Base-by-base conservation (phyloP, 2,797 vertebrate species). In the Huso huso region DNA sequence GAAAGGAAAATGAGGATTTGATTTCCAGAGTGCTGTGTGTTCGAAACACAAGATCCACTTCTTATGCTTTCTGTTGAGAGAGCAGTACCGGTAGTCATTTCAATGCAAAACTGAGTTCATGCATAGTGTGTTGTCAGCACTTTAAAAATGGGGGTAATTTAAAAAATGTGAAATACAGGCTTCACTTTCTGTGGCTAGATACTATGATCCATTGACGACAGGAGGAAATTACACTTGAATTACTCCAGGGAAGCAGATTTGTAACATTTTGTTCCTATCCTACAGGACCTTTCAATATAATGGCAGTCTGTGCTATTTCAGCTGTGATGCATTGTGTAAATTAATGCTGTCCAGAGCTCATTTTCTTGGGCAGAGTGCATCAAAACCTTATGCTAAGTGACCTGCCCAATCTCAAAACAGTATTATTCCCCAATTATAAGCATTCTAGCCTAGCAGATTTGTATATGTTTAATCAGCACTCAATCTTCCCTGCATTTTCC, bases 381-480 rank as follows among this genome's bases (percentile, higher is more conserved):
- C 71, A 61, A 69, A 72, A 67, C 67, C 69, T 71, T 68, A 70
- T 72, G 68, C 70, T 66, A 68, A 63, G 66, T 67, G 64, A 75
- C 66, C 64, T 69, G 66, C 51, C 61, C 48, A 66, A 73, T 69
- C 71, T 67, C 63, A 64, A 68, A 63, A 70, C 71, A 64, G 64
- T 64, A 74, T 75, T 75, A 74, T 69, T 51, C 62, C 68, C 68
- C 74, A 73, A 69, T 76, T 78, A 75, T 73, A 65, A 53, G 12
- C 12, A 60, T 61, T 4, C 37, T 37, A 76, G 65, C 51, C 48
- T 58, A 48, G 18, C 66, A 71, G 61, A 58, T 65, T 50, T 62
- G 51, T 62, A 55, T 62, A 65, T 64, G 52, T 72, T 57, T 66
- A 53, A 71, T 72, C 65, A 68, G 64, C 62, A 59, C 57, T 63